A percentile compares a stretch with the other conserved stretches of the same genome.
Conservation (phyloP, 2,797 vertebrate genomes). For the Oreochromis mossambicus region DNA sequence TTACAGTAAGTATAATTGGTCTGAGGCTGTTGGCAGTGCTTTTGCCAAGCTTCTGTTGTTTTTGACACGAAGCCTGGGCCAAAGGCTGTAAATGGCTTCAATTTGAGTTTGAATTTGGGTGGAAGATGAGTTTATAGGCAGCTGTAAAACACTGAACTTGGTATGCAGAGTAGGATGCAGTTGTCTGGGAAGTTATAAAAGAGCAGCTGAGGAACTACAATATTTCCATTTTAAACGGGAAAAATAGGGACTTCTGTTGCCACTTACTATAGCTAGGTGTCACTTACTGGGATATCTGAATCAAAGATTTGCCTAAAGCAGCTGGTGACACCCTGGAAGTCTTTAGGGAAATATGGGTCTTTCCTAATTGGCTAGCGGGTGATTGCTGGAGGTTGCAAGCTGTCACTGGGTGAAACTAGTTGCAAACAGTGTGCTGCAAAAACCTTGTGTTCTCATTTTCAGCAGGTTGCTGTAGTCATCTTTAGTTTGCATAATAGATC, state of each 20-base stretch:
- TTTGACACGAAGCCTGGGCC: constrained; percentile 54
- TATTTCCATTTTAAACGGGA: constrained; percentile 7
- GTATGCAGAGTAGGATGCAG: constrained; percentile 52
- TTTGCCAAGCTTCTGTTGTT: constrained; percentile 64
- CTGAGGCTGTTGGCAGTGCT: constrained; percentile 8
- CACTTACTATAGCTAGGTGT: neutral
- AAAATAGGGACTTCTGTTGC: neutral
- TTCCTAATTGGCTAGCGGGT: neutral
- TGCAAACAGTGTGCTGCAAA: neutral
- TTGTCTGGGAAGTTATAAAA: constrained; percentile 43
- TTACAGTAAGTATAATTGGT: constrained; percentile 24
- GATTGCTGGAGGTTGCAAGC: neutral
- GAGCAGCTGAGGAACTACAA: constrained; percentile 28
- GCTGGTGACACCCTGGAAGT: neutral
- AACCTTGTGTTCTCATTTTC: neutral
- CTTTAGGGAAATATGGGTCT: neutral
- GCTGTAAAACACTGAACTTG: constrained; percentile 76
- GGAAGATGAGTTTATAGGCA: constrained; percentile 66
- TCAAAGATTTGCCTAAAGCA: neutral
- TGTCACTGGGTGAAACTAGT: neutral
- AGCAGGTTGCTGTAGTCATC: neutral
- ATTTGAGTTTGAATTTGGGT: constrained; percentile 74
- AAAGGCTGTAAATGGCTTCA: constrained; percentile 57
- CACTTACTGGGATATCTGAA: neutral
- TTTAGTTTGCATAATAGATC: accelerated